Evolutionary conservation across 2,797 vertebrate genomes (phyloP), one percentile per base, ranked within the genome.

Genomic region (Coreius guichenoti): DNA sequence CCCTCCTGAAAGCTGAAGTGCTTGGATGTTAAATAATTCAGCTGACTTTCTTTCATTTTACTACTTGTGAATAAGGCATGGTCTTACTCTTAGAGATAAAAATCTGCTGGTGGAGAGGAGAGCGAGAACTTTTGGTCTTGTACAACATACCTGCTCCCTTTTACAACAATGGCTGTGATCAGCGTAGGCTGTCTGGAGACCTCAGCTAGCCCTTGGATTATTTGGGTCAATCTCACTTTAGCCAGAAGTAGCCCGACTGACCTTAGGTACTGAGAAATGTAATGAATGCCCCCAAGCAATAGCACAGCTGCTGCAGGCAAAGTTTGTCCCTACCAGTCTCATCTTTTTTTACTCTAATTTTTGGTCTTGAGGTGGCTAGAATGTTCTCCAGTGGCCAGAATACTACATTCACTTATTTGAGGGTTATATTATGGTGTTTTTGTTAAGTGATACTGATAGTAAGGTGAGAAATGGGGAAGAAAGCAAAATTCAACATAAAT

Each of bases 11-110:
- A 69, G 49, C 65, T 49, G 49, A 84, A 84, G 77, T 47, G 78
- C 77, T 84, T 23, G 61, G 72, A 76, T 39, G 16, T 70, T 90
- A 68, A 90, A 90, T 90, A 81, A 88, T 90, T 88, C 68, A 90
- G 39, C 3, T 19, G 49, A 68, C 61, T 47, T 86, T 84, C 80
- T 78, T 79, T 73, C 67, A 68, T 86, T 85, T 81, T 54, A 79
- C 77, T 65, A 56, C 80, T 73, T 43, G 56, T 88, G 80, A 90
- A 87, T 86, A 82, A 82, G 86, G 47, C 63, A 88, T 90, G 85
- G 63, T 65, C 29, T 31, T 31, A 65, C 72, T 73, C 68, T 80
- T 65, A 23, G 47, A 43, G 75, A 73, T 39, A 9, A 43, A 43
- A 75, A 31, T 72, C 43, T 80, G 23, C 49, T 31, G 65, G 58